phyloP scores from a whole-genome alignment of 2,113 vertebrate species.

The Pitta sordida region DNA sequence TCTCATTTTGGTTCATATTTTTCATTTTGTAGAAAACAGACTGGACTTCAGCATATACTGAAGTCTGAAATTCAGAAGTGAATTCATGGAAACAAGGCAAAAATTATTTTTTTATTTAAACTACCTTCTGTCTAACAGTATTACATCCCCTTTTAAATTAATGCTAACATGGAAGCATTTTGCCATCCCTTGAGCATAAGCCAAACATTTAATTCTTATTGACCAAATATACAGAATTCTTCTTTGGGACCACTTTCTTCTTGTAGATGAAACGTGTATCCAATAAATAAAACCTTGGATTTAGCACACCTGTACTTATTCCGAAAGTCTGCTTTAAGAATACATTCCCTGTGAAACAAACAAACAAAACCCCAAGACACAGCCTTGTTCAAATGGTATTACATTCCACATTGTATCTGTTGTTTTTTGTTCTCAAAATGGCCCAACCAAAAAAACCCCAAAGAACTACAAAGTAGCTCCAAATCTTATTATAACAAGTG shows the following conservation, averaged over 20 bases:
- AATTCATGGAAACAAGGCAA: background rate
- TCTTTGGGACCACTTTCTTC: background rate
- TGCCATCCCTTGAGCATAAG: background rate
- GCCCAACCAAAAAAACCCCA: background rate
- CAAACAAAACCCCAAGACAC: background rate
- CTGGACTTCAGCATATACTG: background rate
- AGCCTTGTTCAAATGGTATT: background rate
- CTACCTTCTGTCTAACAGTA: background rate
- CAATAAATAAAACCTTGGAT: background rate
- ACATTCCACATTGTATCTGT: background rate
- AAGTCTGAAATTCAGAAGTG: background rate
- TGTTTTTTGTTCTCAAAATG: background rate
- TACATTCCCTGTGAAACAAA: background rate
- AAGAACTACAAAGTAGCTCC: background rate
- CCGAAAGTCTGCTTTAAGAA: background rate
- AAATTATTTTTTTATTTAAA: background rate
- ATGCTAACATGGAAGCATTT: background rate
- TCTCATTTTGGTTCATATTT: background rate
- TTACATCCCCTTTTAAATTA: background rate
- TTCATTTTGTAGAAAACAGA: background rate
- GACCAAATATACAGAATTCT: background rate
- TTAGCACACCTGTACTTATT: background rate
- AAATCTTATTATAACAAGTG: background rate
- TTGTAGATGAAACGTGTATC: background rate
- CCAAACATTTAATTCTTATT: background rate